Percentiles rank a stretch among this genome's conserved stretches.
These are phyloP conservation scores for Phasianus colchicus DNA, from an alignment of 2,113 vertebrate species.

Conservation along the genomic window DNA sequence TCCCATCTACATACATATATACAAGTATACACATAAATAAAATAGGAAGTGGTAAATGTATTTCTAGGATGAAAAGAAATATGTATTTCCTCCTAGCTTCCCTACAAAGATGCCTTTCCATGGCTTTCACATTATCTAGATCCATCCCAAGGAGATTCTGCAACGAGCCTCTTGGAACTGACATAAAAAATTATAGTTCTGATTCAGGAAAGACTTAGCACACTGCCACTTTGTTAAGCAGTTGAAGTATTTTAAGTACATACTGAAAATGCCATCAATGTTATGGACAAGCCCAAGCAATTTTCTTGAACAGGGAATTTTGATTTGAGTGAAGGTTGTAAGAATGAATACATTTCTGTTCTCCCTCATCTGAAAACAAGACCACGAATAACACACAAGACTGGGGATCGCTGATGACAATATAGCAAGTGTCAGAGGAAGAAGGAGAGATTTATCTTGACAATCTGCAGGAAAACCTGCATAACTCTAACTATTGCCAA, in stretches of 20 bases:
- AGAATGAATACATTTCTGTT: neutral
- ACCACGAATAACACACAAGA: neutral
- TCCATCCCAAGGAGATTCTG: slow-evolving; percentile 27
- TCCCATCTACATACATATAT: neutral
- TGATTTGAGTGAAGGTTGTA: slow-evolving; percentile 1
- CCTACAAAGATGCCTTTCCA: neutral
- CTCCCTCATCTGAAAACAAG: neutral
- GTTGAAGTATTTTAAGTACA: slow-evolving; percentile 33
- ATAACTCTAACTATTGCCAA: neutral
- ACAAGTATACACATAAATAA: neutral
- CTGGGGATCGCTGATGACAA: neutral
- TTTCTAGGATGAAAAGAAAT: neutral
- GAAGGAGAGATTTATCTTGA: neutral
- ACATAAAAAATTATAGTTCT: slow-evolving; percentile 11
- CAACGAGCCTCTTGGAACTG: neutral
- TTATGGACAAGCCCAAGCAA: neutral
- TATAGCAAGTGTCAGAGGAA: neutral
- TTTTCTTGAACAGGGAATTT: neutral
- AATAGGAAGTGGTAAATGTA: neutral
- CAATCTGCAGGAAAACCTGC: slow-evolving; percentile 10
- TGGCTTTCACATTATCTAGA: slow-evolving; percentile 14
- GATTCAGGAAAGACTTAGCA: slow-evolving; percentile 31
- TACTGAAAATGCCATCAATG: neutral
- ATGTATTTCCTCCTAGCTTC: neutral
- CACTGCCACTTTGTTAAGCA: neutral